Base-by-base conservation (phyloP, 2,888 invertebrate genomes). In the Alsophila aescularia region DNA sequence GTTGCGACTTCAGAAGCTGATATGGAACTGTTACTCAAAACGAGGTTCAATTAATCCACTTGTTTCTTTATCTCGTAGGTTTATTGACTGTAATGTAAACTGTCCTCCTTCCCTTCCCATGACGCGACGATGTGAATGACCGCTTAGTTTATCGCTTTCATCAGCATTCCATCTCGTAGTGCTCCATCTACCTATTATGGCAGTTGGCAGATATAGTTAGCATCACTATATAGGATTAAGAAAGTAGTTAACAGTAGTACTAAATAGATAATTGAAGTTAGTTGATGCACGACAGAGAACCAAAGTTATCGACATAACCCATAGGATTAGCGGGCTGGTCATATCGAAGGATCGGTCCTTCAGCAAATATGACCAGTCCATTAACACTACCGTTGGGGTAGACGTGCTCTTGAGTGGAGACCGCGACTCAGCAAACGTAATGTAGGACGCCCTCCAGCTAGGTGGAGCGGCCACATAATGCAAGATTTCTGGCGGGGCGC, bases 71-170 rank as follows among this genome's bases (percentile, higher is more conserved):
- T 58, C 49, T 54, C 12, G 12, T 18, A 31, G 31, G 47, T 49
- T 32, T 15, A 52, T 70, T 64, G 62, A 70, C n/a, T n/a, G n/a
- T 62, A 51, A 62, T 66, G 63, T 58, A 51, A 62, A 67, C 64
- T 59, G 69, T 75, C 67, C 69, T 63, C 66, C 60, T 73, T 76
- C 44, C n/a, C 72, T 66, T 67, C 44, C n/a, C 45, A 73, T 67
- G 69, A 62, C 60, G 64, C 58, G 58, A 60, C 44, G 64, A 69
- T 73, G 85, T 85, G 77, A 85, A 81, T 67, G 83, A 84, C 81
- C 82, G 72, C 69, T 51, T 49, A 62, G 62, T 72, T 81, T 80
- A 83, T 82, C 79, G 74, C 72, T 78, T 79, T 78, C 77, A 81
- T 81, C 79, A 70, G 77, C 79, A 83, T 84, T 83, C 78, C 77